These are phyloP conservation scores for Tretioscincus oriximinensis DNA, from an alignment of 2,113 vertebrate species.

Conservation along the genomic window DNA sequence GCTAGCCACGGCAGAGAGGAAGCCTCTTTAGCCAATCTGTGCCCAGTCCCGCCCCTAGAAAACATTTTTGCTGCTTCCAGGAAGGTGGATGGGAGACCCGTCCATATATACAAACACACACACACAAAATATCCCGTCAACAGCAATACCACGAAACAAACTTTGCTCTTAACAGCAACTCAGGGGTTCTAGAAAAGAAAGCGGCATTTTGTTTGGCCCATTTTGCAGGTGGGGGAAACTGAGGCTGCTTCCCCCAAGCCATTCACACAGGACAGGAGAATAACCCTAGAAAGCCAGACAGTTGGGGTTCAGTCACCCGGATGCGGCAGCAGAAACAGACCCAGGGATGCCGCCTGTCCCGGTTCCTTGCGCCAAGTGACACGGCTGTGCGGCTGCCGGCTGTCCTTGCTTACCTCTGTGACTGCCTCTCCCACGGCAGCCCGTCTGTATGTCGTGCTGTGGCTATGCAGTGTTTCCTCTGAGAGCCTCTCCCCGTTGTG, in stretches of 20 bases:
- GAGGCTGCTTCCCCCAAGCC: not conserved
- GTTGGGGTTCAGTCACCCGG: not conserved
- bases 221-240: not conserved
- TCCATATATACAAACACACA: too few species aligned
- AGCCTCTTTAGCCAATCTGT: too few species aligned
- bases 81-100: too few species aligned
- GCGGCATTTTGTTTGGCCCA: not conserved
- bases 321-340: not conserved
- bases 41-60: too few species aligned
- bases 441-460: slow-evolving; percentile 34
- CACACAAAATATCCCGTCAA: too few species aligned
- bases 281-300: not conserved
- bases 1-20: too few species aligned
- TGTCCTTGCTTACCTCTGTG: not conserved
- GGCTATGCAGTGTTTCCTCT: slow-evolving; percentile 31
- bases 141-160: not conserved
- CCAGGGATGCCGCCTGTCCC: not conserved
- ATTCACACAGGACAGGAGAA: not conserved
- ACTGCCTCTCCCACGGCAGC: not conserved
- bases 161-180: slow-evolving; percentile 9
- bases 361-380: not conserved
- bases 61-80: too few species aligned
- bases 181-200: not conserved
- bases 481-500: slow-evolving; percentile 24
- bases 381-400: not conserved